Evolutionary conservation across 2,888 invertebrate species (phyloP), one percentile per base, ranked within the genome.

Genomic region (Electrophaes corylata): DNA sequence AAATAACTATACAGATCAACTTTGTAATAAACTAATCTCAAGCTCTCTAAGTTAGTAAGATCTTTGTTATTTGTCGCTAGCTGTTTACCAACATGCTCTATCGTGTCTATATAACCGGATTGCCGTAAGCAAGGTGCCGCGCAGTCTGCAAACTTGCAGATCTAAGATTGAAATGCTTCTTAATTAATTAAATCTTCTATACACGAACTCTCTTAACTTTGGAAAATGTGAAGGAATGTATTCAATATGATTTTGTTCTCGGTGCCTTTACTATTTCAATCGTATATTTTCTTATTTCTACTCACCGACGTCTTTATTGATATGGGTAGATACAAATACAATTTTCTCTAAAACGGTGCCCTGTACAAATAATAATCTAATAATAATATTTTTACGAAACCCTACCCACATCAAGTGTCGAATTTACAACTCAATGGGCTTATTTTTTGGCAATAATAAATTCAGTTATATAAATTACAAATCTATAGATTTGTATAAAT

Each of bases 171-270:
- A 63, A 52, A 52, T 54, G 46, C 44, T 57, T 53, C 48, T 52
- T 54, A 48, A 57, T 52, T 60, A 60, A 63, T 63, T 16, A 60
- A 60, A 60, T 40, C 47, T 51, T 48, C 43, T 54, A 41, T 41
- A 47, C 45, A 8, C 33, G 14, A 26, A 26, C 26, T 43, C n/a
- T 11, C 5, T 44, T 19, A 53, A 33, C 12, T 47, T 41, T 23
- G 11, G 43, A 20, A 41, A 23, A n/a, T 40, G 29, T 39, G 8
- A 26, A 11, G 5, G 23, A 47, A 31, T 14, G 29, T 19, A 26
- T 12, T 52, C 37, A 23, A 12, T 18, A 14, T 10, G 26, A 35
- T 41, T 29, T 5, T 12, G 6, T 37, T 37, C 12, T 12, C n/a
- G n/a, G n/a, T 48, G 48, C n/a, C 10, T 39, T 3, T 12, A 39